These are phyloP conservation scores for Tachyglossus aculeatus DNA, from an alignment of 2,797 vertebrate genomes.

Conservation along the genomic window DNA sequence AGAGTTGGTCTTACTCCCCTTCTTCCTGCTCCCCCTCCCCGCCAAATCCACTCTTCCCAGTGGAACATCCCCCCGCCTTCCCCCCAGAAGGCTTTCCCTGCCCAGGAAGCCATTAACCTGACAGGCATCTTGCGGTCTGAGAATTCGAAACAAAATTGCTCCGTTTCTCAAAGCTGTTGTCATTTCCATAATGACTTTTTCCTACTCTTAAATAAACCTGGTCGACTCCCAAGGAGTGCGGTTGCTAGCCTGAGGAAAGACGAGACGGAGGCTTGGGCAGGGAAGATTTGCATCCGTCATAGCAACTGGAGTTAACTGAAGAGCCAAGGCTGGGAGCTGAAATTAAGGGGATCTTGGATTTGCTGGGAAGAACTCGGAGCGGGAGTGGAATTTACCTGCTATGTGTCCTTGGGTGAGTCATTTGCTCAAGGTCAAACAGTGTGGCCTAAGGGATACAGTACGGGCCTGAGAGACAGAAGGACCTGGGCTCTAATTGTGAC, in stretches of 20 bases:
- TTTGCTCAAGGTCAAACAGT: too few species aligned
- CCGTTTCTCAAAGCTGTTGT: constrained; percentile 47
- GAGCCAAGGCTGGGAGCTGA: too few species aligned
- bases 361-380: too few species aligned
- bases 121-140: constrained; percentile 76
- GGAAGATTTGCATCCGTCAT: too few species aligned
- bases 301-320: too few species aligned
- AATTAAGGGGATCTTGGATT: too few species aligned
- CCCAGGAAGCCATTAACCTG: constrained; percentile 76
- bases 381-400: too few species aligned
- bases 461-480: too few species aligned
- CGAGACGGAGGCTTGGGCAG: constrained; percentile 41
- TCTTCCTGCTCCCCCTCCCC: constrained; percentile 51
- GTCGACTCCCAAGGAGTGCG: constrained; percentile 60
- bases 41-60: constrained; percentile 64
- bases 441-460: too few species aligned
- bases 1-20: constrained; percentile 34
- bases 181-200: constrained; percentile 74
- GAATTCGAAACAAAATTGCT: constrained; percentile 68
- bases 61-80: too few species aligned
- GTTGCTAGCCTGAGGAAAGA: constrained; percentile 61
- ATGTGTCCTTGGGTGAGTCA: too few species aligned
- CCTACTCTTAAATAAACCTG: constrained; percentile 75
- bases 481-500: too few species aligned
- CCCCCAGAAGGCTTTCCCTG: constrained; percentile 68